Evolutionary conservation across 2,888 invertebrate species (phyloP).

Genomic region (Sympetrum striolatum): DNA sequence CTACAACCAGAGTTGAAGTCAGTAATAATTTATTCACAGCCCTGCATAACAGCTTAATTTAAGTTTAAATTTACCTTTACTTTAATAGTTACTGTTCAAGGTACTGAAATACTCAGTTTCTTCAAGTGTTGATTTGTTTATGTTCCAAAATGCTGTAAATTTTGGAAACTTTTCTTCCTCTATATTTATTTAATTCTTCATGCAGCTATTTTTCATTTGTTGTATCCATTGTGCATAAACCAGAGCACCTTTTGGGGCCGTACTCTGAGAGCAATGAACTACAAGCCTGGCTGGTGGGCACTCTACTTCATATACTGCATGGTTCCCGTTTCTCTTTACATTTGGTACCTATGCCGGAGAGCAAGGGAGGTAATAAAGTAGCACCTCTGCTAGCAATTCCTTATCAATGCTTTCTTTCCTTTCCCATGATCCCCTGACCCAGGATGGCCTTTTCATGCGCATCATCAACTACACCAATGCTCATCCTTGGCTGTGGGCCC

Average conservation of each 20-base stretch:
- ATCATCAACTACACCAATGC: slow-evolving; percentile 79
- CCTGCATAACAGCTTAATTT: too few relatives aligned
- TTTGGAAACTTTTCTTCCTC: neutral
- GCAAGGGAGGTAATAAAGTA: slow-evolving; percentile 69
- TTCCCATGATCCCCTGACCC: slow-evolving; percentile 52
- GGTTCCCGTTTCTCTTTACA: slow-evolving; percentile 73
- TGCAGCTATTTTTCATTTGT: neutral
- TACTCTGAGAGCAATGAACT: slow-evolving; percentile 74
- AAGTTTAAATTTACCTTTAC: too few relatives aligned
- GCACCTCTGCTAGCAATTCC: neutral
- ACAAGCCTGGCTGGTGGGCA: slow-evolving; percentile 83
- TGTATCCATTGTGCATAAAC: slow-evolving; percentile 36
- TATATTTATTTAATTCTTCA: neutral
- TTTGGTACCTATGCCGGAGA: slow-evolving; percentile 71
- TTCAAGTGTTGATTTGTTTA: too few relatives aligned
- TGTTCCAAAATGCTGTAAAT: neutral
- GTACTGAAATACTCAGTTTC: too few relatives aligned
- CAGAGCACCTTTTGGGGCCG: slow-evolving; percentile 77
- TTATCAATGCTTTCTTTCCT: neutral
- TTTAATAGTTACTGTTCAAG: too few relatives aligned
- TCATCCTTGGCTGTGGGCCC: slow-evolving; percentile 90
- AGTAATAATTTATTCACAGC: too few relatives aligned
- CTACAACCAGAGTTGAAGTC: too few relatives aligned
- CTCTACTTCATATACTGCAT: slow-evolving; percentile 79
- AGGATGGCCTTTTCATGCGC: slow-evolving; percentile 83